Evolutionary conservation across 2,113 vertebrate genomes (phyloP), one percentile per base, ranked within the genome.

Genomic region (Alethe castanea): DNA sequence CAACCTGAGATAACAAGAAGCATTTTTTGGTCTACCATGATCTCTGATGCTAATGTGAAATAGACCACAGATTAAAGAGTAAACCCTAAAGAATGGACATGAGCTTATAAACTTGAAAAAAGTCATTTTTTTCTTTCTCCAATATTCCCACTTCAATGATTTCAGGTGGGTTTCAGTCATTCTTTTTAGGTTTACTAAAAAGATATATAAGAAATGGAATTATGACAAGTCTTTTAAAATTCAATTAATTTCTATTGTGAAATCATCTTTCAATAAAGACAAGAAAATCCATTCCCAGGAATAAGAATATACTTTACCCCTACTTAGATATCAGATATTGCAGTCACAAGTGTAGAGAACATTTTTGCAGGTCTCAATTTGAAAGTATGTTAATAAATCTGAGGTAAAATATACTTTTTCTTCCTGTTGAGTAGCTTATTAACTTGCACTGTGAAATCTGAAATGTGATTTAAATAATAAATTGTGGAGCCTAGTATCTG

Each of bases 381-480:
- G 35, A 84, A 91, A 81, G 33, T 40, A 18, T 0, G 0, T 35
- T 93, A 88, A 93, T 81, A 94, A 74, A 86, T 83, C 69, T 60
- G 17, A 66, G 10, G 59, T 77, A 93, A 82, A 94, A 74, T 54
- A 67, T 9, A 53, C 19, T n/a, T 93, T 74, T 56, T 84, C 3
- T 60, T 91, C 48, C 56, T 60, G 38, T 64, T 52, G 80, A 87
- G 62, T 57, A 92, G 24, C 44, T 87, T 76, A 89, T 89, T 94
- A 84, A 29, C 53, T 81, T 67, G 4, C 59, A 48, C 25, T 69
- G 22, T 81, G 53, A 70, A 95, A 71, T 85, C 31, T 79, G 69
- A 94, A 72, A 79, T 79, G 28, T 36, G 61, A 67, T 89, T 97
- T 97, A 90, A 93, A 83, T 77, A 86, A 73, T 70, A 74, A 70